Conservation (phyloP, 2,113 vertebrate species). For the Phainopepla nitens region DNA sequence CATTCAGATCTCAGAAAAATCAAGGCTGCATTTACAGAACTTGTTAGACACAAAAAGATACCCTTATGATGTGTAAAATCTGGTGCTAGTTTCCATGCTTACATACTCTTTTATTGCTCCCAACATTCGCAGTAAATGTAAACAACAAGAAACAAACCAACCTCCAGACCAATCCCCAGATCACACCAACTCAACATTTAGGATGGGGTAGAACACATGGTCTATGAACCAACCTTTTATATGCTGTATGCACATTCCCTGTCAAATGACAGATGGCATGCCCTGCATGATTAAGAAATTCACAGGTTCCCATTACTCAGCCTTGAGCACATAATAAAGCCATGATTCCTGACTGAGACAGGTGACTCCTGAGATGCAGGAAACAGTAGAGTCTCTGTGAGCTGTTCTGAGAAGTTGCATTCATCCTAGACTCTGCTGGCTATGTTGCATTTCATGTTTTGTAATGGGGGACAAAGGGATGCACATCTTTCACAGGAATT, state of each 20-base stretch:
- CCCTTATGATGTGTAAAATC: neutral
- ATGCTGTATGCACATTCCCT: neutral
- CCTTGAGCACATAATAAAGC: neutral
- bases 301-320: neutral
- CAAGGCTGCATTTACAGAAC: neutral
- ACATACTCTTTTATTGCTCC: neutral
- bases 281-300: neutral
- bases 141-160: neutral
- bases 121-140: neutral
- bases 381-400: neutral
- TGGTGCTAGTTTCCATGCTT: neutral
- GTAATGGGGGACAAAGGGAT: neutral
- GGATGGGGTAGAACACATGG: neutral
- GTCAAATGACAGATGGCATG: neutral
- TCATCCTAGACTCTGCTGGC: neutral
- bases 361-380: neutral
- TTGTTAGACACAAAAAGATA: neutral
- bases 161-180: neutral
- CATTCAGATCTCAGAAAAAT: neutral
- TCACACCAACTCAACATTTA: neutral
- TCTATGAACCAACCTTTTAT: neutral
- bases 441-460: neutral
- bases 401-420: neutral
- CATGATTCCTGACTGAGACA: neutral
- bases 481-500: neutral